Conservation (phyloP, 2,888 invertebrate species). For the Noctua pronuba region DNA sequence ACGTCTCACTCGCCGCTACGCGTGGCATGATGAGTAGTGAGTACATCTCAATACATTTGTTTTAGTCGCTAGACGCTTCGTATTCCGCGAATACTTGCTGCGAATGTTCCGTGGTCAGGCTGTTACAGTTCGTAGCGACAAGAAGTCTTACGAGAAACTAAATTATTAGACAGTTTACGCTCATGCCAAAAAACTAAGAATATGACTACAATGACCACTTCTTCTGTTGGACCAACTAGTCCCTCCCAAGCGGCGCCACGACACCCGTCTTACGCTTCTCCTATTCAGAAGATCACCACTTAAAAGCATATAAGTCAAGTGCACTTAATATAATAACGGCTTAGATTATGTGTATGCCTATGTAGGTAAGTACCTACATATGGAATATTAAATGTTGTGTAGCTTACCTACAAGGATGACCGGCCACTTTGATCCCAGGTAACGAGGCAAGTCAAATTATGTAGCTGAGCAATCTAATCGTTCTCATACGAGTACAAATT, state of each 20-base stretch:
- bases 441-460: constrained; percentile 52
- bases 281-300: neutral
- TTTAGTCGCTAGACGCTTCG: neutral
- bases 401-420: constrained; percentile 33
- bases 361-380: neutral
- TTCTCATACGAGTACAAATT: constrained; percentile 30
- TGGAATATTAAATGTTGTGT: constrained; percentile 32
- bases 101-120: neutral
- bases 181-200: neutral
- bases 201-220: neutral
- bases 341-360: neutral
- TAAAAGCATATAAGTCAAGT: neutral
- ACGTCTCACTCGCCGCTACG: neutral
- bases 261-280: neutral
- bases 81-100: neutral
- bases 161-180: neutral
- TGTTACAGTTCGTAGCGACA: neutral
- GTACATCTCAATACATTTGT: neutral
- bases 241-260: neutral
- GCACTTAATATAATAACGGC: neutral
- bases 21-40: neutral
- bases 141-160: neutral
- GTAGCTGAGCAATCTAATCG: constrained; percentile 38
- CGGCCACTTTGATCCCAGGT: constrained; percentile 56
- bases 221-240: neutral